phyloP scores from a whole-genome alignment of 2,888 invertebrate genomes.

The Cremastinae sp. region DNA sequence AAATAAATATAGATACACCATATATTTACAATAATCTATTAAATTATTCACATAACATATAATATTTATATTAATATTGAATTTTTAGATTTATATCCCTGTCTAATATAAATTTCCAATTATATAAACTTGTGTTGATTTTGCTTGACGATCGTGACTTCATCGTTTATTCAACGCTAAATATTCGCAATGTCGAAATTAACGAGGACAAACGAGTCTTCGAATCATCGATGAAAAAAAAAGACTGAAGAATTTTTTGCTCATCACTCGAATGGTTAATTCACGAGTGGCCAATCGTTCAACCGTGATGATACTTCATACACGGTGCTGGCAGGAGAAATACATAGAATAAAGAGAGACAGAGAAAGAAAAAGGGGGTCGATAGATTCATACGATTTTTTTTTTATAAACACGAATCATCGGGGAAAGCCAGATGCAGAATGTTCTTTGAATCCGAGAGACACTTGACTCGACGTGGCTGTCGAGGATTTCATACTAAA shows the following conservation, averaged over 20 bases:
- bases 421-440: slow-evolving; percentile 77
- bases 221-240: no score
- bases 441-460: slow-evolving; percentile 56
- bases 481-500: slow-evolving; percentile 69
- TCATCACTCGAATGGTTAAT: slow-evolving; percentile 40
- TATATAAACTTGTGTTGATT: neutral
- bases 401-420: slow-evolving; percentile 79
- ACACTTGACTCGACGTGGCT: slow-evolving; percentile 74
- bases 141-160: neutral
- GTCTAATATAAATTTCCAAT: no score
- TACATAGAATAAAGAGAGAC: neutral
- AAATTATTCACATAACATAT: neutral
- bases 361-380: slow-evolving; percentile 1
- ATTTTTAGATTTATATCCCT: no score
- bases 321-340: slow-evolving; percentile 5
- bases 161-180: no score
- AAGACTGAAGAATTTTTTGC: no score
- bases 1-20: neutral
- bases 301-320: slow-evolving; percentile 18
- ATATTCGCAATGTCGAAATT: no score
- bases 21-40: neutral
- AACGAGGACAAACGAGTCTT: no score
- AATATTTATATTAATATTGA: neutral
- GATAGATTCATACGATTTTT: slow-evolving; percentile 67
- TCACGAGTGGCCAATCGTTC: slow-evolving; percentile 47